Base-by-base conservation (phyloP, 1,140 invertebrate species). In the Orussus abietinus region DNA sequence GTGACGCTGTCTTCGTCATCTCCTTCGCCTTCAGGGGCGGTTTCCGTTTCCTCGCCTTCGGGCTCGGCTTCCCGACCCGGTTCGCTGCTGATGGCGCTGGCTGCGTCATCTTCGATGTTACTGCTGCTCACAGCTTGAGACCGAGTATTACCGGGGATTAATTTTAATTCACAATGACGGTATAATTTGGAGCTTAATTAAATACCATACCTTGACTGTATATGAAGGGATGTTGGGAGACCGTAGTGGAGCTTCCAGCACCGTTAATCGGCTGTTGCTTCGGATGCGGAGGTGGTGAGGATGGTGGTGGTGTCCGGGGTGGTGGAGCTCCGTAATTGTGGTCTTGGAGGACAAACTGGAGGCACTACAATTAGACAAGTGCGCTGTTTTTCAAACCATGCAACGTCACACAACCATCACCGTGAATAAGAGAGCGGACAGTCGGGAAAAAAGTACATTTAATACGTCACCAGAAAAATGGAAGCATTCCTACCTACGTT, bases 1-100 rank as follows among this genome's bases (percentile, higher is more conserved):
- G 93, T 96, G 31, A 91, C 79, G 42, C 87, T 88, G 56, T 93
- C 90, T 25, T 90, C 90, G 55, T 91, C 78, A n/a, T 80, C 86
- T 9, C 86, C 87, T 51, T 88, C 87, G 1, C 84, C 87, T 66
- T 90, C 87, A 0, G 88, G 85, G 0, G 89, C 89, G 0, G 88
- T 92, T 69, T 90, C 89, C 0, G 89, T 92, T 65, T 90, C 88
- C 59, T 90, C 89, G 1, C 86, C 88, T 52, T 86, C 82, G 1
- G 79, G 80, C 45, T 83, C 82, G 1, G 66, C 74, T 42, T 78
- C 75, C 18, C 78, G 59, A 15, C 77, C 78, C 3, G 62, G 34
- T 44, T 79, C 78, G 26, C 74, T 77, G 40, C 81, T 83, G 13
- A 83, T 81, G n/a, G 77, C 79, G 42, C 82, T 83, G 10, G 77